These are phyloP conservation scores for Pantherophis alleghaniensis DNA, from an alignment of 2,797 vertebrate species.

Conservation along the genomic window DNA sequence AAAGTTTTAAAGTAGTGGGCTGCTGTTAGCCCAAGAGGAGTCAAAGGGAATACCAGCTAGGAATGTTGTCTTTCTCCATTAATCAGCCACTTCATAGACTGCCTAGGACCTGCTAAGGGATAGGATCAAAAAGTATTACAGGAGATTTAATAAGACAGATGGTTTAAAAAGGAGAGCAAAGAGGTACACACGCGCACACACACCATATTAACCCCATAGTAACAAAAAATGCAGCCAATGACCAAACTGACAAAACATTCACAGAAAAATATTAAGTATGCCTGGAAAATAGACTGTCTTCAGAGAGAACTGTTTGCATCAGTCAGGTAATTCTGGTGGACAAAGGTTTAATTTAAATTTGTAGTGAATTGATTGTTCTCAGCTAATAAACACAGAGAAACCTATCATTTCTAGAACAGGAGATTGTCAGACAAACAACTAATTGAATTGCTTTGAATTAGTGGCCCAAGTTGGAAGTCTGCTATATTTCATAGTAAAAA, in stretches of 20 bases:
- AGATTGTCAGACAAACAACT: not conserved
- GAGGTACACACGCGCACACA: not conserved
- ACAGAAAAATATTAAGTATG: not conserved
- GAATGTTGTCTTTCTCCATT: not conserved
- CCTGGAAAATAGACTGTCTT: not conserved
- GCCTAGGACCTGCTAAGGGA: not conserved
- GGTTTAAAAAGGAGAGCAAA: not conserved
- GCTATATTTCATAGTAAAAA: not conserved
- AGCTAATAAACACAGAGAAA: not conserved
- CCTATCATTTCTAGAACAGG: not conserved
- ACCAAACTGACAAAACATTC: not conserved
- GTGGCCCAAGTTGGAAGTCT: not conserved
- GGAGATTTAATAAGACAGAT: not conserved
- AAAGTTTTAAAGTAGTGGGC: not conserved
- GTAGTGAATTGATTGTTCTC: not conserved
- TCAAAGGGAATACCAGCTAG: not conserved
- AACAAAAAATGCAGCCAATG: not conserved
- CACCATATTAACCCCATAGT: not conserved
- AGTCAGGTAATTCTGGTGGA: not conserved
- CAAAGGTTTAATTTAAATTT: slow-evolving; percentile 5
- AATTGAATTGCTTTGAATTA: not conserved
- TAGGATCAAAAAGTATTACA: not conserved
- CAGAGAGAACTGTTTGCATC: not conserved
- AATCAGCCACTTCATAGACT: not conserved
- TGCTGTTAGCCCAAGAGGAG: not conserved